phyloP scores from a whole-genome alignment of 2,797 vertebrate genomes.

The Cynodonichthys magdalenae region DNA sequence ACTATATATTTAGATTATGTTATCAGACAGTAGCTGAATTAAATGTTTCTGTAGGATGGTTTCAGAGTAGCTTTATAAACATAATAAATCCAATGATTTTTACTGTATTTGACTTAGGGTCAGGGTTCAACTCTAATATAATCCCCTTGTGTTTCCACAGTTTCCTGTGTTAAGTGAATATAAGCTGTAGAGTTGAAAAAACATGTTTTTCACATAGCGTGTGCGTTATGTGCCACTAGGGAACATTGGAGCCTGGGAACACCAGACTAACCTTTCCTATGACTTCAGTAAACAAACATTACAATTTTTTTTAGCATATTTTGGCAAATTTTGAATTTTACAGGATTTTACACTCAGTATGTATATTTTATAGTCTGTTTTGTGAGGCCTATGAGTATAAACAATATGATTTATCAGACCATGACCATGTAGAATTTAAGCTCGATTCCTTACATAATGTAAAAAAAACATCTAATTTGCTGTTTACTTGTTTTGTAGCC shows the following conservation, averaged over 20 bases:
- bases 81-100: background rate
- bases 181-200: background rate
- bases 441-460: too few species aligned
- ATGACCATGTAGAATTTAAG: too few species aligned
- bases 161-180: background rate
- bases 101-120: background rate
- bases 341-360: too few species aligned
- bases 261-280: background rate
- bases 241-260: background rate
- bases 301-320: background rate
- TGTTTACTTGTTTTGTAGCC: too few species aligned
- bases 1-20: background rate
- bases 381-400: background rate
- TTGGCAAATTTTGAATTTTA: background rate
- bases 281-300: background rate
- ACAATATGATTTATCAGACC: too few species aligned
- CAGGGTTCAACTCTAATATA: background rate
- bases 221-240: background rate
- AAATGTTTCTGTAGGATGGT: background rate
- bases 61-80: slow-evolving; percentile 1
- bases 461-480: too few species aligned
- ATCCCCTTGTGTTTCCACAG: background rate
- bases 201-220: slow-evolving; percentile 6
- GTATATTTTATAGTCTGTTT: background rate
- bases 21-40: too few species aligned